These are phyloP conservation scores for Azorinus chamasolen DNA, from an alignment of 2,888 invertebrate species.

Conservation along the genomic window DNA sequence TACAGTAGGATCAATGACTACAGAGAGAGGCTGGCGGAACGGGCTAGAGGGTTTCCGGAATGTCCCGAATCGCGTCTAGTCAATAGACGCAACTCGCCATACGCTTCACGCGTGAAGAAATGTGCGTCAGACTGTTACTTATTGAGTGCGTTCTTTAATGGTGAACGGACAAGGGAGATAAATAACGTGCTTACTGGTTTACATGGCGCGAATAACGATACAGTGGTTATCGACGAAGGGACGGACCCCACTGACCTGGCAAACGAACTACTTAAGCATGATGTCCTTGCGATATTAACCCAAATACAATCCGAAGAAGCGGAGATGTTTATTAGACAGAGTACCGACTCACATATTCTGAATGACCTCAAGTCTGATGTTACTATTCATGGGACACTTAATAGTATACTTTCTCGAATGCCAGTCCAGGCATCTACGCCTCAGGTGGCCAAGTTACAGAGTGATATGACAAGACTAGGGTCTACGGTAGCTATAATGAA, in stretches of 20 bases:
- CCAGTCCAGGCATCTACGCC: too few relatives aligned
- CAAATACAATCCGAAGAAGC: too few relatives aligned
- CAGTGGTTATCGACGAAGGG: background rate
- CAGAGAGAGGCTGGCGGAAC: slow-evolving; percentile 2
- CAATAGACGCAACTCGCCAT: background rate
- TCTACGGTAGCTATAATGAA: slow-evolving; percentile 2
- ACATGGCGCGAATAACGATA: background rate
- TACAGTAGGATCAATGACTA: slow-evolving; percentile 12
- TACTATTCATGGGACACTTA: slow-evolving; percentile 1
- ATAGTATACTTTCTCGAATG: background rate
- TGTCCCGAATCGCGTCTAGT: slow-evolving; percentile 12
- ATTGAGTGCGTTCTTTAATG: background rate
- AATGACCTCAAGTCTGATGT: slow-evolving; percentile 3
- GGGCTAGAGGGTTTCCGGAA: background rate
- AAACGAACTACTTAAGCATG: background rate
- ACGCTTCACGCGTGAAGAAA: background rate
- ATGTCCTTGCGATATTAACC: too few relatives aligned
- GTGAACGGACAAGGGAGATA: too few relatives aligned
- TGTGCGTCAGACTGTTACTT: slow-evolving; percentile 11
- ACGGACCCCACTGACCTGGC: background rate
- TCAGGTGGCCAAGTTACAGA: too few relatives aligned
- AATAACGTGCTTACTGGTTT: background rate
- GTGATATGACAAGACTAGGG: background rate
- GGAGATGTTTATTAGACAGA: background rate
- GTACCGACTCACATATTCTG: slow-evolving; percentile 4